These are phyloP conservation scores for Eupithecia tripunctaria DNA, from an alignment of 2,888 invertebrate species.

Conservation along the genomic window DNA sequence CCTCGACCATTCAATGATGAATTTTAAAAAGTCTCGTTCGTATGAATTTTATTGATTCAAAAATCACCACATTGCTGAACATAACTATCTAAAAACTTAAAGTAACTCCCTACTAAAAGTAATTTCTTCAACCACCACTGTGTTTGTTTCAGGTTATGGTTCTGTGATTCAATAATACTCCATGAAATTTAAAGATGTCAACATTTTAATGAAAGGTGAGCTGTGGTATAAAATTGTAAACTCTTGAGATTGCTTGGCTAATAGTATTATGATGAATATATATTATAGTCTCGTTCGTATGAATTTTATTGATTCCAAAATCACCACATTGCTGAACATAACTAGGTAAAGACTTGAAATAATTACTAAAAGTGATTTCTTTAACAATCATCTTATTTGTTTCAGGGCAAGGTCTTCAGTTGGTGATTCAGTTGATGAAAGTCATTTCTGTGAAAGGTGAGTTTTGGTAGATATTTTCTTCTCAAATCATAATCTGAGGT, in stretches of 20 bases:
- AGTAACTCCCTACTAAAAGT: not conserved
- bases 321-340: conserved; percentile 31
- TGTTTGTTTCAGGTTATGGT: not conserved
- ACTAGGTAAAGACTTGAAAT: not conserved
- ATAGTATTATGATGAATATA: conserved; percentile 43
- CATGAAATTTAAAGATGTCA: not conserved
- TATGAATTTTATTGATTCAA: conserved; percentile 35
- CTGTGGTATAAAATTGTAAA: not conserved
- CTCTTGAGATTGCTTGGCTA: no score
- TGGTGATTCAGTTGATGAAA: not conserved
- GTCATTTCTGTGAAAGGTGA: not conserved
- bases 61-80: conserved; percentile 32
- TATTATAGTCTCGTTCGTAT: conserved; percentile 35
- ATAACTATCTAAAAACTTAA: not conserved
- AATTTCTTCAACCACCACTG: not conserved
- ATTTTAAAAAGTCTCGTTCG: conserved; percentile 37
- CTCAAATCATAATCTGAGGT: not conserved
- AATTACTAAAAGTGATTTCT: not conserved
- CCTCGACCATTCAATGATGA: conserved; percentile 40
- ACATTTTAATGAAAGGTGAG: not conserved
- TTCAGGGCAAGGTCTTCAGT: no score
- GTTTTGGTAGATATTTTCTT: not conserved
- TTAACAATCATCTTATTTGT: not conserved
- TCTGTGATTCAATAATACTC: not conserved
- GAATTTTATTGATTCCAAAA: conserved; percentile 34